Evolutionary conservation across 2,888 invertebrate genomes (phyloP).

Genomic region (Xestia xanthographa): DNA sequence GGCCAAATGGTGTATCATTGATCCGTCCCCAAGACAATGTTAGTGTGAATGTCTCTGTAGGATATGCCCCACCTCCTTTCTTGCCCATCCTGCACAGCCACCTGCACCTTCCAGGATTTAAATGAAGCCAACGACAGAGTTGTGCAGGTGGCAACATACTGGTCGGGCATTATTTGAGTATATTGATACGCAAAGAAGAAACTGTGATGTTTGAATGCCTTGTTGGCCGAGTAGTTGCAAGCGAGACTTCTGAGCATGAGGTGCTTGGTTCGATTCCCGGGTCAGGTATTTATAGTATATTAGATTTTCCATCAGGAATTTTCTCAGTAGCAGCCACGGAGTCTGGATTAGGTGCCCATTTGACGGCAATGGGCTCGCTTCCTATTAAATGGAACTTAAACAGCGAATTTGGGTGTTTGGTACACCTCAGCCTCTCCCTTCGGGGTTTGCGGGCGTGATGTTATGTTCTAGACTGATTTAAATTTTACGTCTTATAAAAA

Average conservation of each 20-base stretch:
- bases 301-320: not conserved
- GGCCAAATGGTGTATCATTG: no score
- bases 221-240: not conserved
- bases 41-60: no score
- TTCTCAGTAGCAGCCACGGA: not conserved
- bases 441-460: not conserved
- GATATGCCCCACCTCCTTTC: no score
- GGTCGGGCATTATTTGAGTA: no score
- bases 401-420: not conserved
- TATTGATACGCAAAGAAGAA: no score
- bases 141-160: no score
- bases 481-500: constrained; percentile 2
- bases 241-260: not conserved
- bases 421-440: not conserved
- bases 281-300: not conserved
- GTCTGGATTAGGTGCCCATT: no score
- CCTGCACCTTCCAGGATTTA: no score
- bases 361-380: not conserved
- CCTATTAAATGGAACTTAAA: not conserved
- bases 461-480: constrained; percentile 21
- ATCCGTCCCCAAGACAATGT: no score
- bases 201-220: not conserved
- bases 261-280: not conserved
- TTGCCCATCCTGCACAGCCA: no score
- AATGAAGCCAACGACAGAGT: no score